Conservation (phyloP, 1,140 invertebrate genomes). For the Ceratosolen fusciceps region DNA sequence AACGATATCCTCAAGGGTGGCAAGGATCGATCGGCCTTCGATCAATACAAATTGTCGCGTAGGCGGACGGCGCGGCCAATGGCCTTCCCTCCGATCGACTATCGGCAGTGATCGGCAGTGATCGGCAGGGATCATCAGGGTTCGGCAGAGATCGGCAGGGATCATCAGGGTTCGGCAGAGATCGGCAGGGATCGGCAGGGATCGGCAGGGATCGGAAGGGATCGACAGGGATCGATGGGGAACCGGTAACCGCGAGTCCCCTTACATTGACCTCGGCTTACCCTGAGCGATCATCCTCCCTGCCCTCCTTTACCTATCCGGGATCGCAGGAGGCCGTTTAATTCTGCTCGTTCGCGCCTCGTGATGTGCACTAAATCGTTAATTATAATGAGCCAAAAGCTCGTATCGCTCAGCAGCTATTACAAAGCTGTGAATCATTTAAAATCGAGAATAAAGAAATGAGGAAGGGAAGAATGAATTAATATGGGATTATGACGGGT, state of each 20-base stretch:
- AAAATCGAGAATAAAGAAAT: not conserved
- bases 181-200: too few relatives aligned
- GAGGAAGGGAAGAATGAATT: not conserved
- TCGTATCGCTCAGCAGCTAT: not conserved
- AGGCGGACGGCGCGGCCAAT: slow-evolving; percentile 8
- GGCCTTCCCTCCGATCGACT: not conserved
- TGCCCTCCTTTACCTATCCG: too few relatives aligned
- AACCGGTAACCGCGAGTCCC: too few relatives aligned
- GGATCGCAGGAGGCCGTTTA: too few relatives aligned
- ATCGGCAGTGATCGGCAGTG: too few relatives aligned
- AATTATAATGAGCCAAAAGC: not conserved
- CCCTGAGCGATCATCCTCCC: too few relatives aligned
- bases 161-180: too few relatives aligned
- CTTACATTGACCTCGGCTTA: too few relatives aligned
- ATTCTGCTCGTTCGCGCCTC: too few relatives aligned
- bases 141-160: too few relatives aligned
- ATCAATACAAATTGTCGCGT: slow-evolving; percentile 32
- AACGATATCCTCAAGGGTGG: slow-evolving; percentile 10
- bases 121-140: not conserved
- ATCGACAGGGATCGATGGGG: too few relatives aligned
- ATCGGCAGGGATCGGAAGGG: too few relatives aligned
- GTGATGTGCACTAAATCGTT: not conserved
- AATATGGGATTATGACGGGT: not conserved
- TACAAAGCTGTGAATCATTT: not conserved
- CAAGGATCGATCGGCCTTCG: slow-evolving; percentile 8